These are phyloP conservation scores for Baronia brevicornis DNA, from an alignment of 2,888 invertebrate genomes.

Conservation along the genomic window DNA sequence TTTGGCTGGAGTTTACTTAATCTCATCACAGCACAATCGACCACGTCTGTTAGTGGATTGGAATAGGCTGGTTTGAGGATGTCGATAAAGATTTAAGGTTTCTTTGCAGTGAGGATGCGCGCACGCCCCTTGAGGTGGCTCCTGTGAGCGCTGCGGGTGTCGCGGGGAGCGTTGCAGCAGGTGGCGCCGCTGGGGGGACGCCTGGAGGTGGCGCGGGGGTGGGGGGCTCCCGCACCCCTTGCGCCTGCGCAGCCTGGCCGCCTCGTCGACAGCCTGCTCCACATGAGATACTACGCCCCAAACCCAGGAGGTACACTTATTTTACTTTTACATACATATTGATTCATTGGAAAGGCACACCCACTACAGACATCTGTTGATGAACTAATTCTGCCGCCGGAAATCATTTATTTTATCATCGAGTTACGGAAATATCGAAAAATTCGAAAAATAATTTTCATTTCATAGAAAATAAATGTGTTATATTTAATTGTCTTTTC, in stretches of 20 bases:
- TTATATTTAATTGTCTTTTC: too few relatives aligned
- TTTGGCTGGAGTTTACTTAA: neutral
- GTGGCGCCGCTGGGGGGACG: conserved; percentile 25
- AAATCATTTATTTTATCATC: too few relatives aligned
- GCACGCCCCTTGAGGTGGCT: conserved; percentile 56
- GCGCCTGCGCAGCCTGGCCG: conserved; percentile 64
- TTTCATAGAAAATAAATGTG: too few relatives aligned
- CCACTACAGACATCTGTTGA: too few relatives aligned
- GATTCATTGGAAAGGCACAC: too few relatives aligned
- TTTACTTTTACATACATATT: neutral
- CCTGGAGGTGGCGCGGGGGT: conserved; percentile 25
- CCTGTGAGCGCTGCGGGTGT: conserved; percentile 44
- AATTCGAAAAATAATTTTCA: too few relatives aligned
- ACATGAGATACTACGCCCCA: conserved; percentile 90
- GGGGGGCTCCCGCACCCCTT: conserved; percentile 37
- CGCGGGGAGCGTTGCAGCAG: conserved; percentile 30
- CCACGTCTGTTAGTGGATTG: neutral
- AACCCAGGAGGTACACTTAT: conserved; percentile 82
- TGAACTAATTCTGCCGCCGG: too few relatives aligned
- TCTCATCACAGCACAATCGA: too few relatives aligned
- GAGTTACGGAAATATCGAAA: too few relatives aligned
- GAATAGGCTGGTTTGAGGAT: neutral
- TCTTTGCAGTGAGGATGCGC: conserved; percentile 64
- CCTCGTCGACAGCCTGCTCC: conserved; percentile 75
- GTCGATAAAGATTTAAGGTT: conserved; percentile 2